Conservation (phyloP, 2,113 vertebrate genomes). For the Pitta sordida region DNA sequence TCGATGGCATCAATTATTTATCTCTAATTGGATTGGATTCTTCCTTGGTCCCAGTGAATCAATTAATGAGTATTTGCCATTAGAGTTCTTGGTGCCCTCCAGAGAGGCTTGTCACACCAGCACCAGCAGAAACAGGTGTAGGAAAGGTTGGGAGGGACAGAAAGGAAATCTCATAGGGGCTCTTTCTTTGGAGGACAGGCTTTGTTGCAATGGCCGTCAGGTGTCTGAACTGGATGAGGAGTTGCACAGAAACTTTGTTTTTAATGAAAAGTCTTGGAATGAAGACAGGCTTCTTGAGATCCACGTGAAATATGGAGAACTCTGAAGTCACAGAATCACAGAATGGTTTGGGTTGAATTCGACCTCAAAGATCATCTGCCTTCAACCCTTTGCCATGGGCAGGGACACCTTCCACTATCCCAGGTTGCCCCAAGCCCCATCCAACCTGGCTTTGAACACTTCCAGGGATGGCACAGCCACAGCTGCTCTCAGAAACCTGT, state of each 20-base stretch:
- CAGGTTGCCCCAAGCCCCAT: fast-evolving
- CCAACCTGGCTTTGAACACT: neutral
- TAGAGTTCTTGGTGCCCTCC: neutral
- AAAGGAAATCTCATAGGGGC: neutral
- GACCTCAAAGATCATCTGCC: fast-evolving
- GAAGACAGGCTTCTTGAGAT: neutral
- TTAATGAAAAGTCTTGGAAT: neutral
- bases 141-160: neutral
- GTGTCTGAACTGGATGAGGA: neutral
- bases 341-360: neutral
- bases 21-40: neutral
- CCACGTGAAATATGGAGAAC: fast-evolving
- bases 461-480: neutral
- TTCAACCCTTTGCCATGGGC: neutral
- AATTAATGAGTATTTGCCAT: conserved; percentile 54
- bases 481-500: too few species aligned
- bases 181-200: neutral
- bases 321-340: too few species aligned
- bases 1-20: conserved; percentile 44
- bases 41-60: conserved; percentile 9
- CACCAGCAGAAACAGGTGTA: neutral
- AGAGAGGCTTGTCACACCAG: neutral
- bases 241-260: neutral
- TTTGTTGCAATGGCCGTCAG: neutral
- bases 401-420: neutral